Conservation (phyloP, 1,140 invertebrate genomes). For the Aphis craccivora region DNA sequence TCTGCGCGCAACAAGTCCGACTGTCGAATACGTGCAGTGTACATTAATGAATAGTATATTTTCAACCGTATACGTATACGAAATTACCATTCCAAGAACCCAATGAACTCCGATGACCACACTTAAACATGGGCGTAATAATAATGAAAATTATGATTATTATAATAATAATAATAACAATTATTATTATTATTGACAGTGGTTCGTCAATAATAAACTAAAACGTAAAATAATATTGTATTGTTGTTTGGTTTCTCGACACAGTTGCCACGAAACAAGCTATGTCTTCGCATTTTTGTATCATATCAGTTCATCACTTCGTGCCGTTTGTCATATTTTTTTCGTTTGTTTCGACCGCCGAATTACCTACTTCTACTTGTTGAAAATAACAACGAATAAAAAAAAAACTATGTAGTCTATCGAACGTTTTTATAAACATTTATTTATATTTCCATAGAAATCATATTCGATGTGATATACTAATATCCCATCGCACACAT, state of each 20-base stretch:
- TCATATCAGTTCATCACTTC: background rate
- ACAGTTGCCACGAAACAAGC: background rate
- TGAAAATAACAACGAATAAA: background rate
- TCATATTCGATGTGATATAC: background rate
- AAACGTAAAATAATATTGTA: background rate
- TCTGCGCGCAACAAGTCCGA: background rate
- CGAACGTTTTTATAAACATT: background rate
- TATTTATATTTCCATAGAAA: background rate
- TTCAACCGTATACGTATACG: background rate
- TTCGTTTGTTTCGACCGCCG: background rate
- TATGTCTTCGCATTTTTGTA: background rate
- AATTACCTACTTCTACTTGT: background rate
- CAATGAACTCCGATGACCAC: background rate
- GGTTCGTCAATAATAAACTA: background rate
- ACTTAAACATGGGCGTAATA: background rate
- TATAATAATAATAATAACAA: background rate
- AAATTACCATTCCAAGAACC: background rate
- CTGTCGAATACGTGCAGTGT: background rate
- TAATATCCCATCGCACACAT: background rate
- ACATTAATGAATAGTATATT: conserved; percentile 8
- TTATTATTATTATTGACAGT: background rate
- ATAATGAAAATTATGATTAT: background rate
- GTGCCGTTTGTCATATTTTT: background rate
- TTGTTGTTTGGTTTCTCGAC: background rate
- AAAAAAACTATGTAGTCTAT: background rate